These are phyloP conservation scores for Sphaerodactylus townsendi DNA, from an alignment of 2,113 vertebrate genomes.

Conservation along the genomic window DNA sequence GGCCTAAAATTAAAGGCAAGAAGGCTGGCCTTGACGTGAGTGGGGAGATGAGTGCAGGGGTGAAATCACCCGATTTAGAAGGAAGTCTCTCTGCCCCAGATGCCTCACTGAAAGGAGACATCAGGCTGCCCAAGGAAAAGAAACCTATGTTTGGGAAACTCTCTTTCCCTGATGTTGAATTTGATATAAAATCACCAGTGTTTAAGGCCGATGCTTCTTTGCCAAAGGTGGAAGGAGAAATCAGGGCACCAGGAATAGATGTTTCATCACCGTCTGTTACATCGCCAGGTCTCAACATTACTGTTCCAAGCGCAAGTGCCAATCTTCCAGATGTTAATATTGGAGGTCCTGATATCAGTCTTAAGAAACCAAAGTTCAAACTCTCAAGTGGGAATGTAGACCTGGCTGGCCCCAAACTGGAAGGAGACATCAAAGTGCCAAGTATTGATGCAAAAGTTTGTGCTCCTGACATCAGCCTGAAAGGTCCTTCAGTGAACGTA, in stretches of 20 bases:
- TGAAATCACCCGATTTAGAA: slow-evolving; percentile 69
- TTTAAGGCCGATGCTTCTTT: slow-evolving; percentile 75
- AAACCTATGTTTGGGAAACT: slow-evolving; percentile 90
- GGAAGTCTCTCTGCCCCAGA: slow-evolving; percentile 57
- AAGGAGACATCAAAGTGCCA: slow-evolving; percentile 50
- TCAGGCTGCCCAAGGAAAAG: slow-evolving; percentile 80
- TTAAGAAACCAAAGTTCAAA: slow-evolving; percentile 75
- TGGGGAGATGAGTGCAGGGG: slow-evolving; percentile 63
- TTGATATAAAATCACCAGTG: slow-evolving; percentile 89
- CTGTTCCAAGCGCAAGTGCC: not conserved
- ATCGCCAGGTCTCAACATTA: slow-evolving; percentile 34
- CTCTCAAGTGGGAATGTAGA: slow-evolving; percentile 53
- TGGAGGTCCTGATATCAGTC: slow-evolving; percentile 71
- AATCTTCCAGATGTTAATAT: slow-evolving; percentile 44
- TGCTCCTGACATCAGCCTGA: slow-evolving; percentile 45
- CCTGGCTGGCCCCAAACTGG: slow-evolving; percentile 57
- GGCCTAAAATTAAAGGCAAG: slow-evolving; percentile 87
- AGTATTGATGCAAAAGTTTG: not conserved
- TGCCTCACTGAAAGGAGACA: slow-evolving; percentile 66
- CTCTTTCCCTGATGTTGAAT: slow-evolving; percentile 91
- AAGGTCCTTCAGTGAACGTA: slow-evolving; percentile 55
- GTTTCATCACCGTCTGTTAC: slow-evolving; percentile 56
- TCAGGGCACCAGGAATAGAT: slow-evolving; percentile 70
- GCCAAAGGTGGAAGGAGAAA: slow-evolving; percentile 66
- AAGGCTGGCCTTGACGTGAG: slow-evolving; percentile 74